Conservation (phyloP, 2,797 vertebrate species). For the Graptemys geographica region DNA sequence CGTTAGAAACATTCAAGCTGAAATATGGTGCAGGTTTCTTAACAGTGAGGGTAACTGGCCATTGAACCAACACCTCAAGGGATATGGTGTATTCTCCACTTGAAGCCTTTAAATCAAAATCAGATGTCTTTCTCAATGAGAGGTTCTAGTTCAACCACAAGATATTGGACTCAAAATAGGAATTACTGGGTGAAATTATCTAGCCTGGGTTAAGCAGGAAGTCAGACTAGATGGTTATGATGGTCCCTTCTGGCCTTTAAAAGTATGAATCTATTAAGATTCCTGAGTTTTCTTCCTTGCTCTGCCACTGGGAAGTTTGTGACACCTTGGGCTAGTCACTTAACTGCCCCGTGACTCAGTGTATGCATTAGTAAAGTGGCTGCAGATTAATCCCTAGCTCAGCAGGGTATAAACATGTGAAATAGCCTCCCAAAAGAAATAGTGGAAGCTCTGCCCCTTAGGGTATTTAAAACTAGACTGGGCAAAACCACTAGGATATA, state of each 20-base stretch:
- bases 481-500: background rate
- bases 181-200: background rate
- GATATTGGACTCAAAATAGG: too few relatives aligned
- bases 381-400: background rate
- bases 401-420: background rate
- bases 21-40: background rate
- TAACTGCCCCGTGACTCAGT: background rate
- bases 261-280: background rate
- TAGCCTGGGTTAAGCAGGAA: background rate
- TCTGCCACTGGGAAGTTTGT: background rate
- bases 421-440: background rate
- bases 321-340: background rate
- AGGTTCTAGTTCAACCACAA: background rate
- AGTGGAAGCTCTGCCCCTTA: background rate
- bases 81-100: background rate
- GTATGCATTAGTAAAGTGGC: background rate
- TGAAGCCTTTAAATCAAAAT: background rate
- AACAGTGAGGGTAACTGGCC: background rate
- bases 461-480: background rate
- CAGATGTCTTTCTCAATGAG: background rate
- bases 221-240: background rate
- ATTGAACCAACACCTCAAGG: background rate
- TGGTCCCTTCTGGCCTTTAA: background rate
- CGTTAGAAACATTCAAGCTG: background rate
- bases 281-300: background rate